Evolutionary conservation across 2,888 invertebrate genomes (phyloP), one percentile per base, ranked within the genome.

Genomic region (Temnothorax unifasciatus): DNA sequence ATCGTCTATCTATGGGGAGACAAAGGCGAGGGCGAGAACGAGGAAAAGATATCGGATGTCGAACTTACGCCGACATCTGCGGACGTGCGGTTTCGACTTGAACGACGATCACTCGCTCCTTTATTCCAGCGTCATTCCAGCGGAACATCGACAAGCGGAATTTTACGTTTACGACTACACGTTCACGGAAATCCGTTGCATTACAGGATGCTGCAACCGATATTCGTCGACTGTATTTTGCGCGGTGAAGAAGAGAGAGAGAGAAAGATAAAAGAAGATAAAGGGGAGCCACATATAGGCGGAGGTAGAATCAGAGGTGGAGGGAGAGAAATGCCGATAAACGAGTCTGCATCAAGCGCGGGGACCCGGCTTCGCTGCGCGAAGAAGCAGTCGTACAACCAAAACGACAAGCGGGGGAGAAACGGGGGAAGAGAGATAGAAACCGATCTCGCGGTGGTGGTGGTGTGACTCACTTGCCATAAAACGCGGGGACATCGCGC

Each of bases 401-500:
- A 29, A 61, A 81, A 47, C 83, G 76, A 71, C 59, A 47, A 52
- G 44, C n/a, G 44, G 38, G 74, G 57, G 41, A 59, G 18, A 47
- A 21, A 59, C 41, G 38, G 59, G 41, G 75, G 69, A 73, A 34
- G 77, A 21, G 13, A 13, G 41, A 66, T 25, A 66, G 68, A 57
- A 76, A 4, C 34, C 29, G 76, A 63, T 64, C 64, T 64, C 64
- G 66, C 34, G 57, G 44, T 44, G 77, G 54, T 44, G 77, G 54
- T 81, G 68, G 85, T 63, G 90, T 92, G 92, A 92, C 88, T 92
- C 92, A 92, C 92, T 91, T 90, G 91, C 91, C 91, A 91, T 92
- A 92, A 92, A 92, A 90, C 86, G 85, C 86, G 85, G 68, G 21
- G 64, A 88, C 86, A 86, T 82, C 21, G 21, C 9, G 15, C 15